Evolutionary conservation across 1,140 invertebrate species (phyloP).

Genomic region (Macrobrachium rosenbergii): DNA sequence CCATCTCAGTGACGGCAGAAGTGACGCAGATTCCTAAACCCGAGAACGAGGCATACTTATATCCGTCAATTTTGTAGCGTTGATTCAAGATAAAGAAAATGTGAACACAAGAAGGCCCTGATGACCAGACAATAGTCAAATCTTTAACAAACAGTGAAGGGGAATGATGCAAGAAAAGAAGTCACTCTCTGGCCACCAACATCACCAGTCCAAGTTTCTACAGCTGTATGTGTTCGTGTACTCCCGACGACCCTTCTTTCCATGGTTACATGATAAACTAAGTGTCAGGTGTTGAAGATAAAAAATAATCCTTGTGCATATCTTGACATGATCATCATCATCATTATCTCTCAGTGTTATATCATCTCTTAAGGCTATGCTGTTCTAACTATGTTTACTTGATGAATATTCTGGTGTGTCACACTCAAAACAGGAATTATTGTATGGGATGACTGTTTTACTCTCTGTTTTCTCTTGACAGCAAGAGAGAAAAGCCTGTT

Average conservation of each 20-base stretch:
- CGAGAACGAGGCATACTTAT: not conserved
- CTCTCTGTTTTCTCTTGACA: no score
- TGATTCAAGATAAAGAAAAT: not conserved
- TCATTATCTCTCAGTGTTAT: conserved; percentile 9
- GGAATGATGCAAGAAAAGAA: not conserved
- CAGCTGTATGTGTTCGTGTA: not conserved
- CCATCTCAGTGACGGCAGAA: not conserved
- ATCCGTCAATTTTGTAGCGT: conserved; percentile 12
- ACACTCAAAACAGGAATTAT: no score
- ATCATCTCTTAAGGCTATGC: not conserved
- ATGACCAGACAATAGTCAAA: not conserved
- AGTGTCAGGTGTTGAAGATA: conserved; percentile 10
- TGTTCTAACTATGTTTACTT: not conserved
- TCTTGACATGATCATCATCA: not conserved
- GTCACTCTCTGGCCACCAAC: not conserved
- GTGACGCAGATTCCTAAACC: not conserved
- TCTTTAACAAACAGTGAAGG: no score
- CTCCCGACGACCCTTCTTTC: not conserved
- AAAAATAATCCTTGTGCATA: conserved; percentile 5
- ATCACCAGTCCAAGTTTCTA: conserved; percentile 7
- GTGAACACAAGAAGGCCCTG: not conserved
- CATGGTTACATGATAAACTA: conserved; percentile 3
- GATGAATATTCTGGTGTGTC: not conserved
- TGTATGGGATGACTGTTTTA: no score
- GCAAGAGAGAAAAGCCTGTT: not conserved